Evolutionary conservation across 64 coral and sea anemone genomes (phyloP), one percentile per base, ranked within the genome.

Genomic region (Anthopleura sola): DNA sequence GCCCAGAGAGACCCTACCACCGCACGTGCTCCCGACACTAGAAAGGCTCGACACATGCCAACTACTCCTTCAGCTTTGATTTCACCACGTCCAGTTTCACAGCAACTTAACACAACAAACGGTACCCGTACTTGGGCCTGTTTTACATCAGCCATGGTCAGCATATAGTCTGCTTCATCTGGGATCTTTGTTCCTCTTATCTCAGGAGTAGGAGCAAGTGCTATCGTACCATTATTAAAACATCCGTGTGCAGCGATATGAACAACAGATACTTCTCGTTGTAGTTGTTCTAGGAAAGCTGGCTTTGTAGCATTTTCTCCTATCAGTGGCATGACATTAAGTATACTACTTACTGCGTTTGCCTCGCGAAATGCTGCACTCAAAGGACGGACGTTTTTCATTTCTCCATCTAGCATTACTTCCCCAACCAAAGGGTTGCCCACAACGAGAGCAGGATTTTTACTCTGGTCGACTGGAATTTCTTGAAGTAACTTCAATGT

Each of bases 191-290:
- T 64, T 29, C 0, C 23, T 64, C 60, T 64, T 64, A 26, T 64
- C 60, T 64, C 60, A 64, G 60, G n/a, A 64, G 60, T 4, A 64
- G 87, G 87, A 18, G 87, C 78, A 38, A 88, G 87, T 18, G 78
- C 54, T 82, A 88, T 88, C 36, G 78, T 75, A 68, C 87, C 76
- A 82, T 80, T 88, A 17, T 62, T 60, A 49, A 80, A 24, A 51
- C 69, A 39, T 31, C 87, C 78, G 31, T 88, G 87, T 40, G 78
- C 87, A 46, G 87, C 87, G 68, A 88, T 88, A 15, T 88, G 87
- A 57, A 88, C 87, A 40, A 88, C 2, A 2, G 55, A 40, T 82
- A 69, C 78, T 36, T 69, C 87, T 80, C 81, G 87, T 38, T 82
- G 60, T 20, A 40, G 62, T 88, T 49, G 81, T 26, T 64, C 24